Evolutionary conservation across 2,888 invertebrate species (phyloP), one percentile per base, ranked within the genome.

Genomic region (Globia sparganii): DNA sequence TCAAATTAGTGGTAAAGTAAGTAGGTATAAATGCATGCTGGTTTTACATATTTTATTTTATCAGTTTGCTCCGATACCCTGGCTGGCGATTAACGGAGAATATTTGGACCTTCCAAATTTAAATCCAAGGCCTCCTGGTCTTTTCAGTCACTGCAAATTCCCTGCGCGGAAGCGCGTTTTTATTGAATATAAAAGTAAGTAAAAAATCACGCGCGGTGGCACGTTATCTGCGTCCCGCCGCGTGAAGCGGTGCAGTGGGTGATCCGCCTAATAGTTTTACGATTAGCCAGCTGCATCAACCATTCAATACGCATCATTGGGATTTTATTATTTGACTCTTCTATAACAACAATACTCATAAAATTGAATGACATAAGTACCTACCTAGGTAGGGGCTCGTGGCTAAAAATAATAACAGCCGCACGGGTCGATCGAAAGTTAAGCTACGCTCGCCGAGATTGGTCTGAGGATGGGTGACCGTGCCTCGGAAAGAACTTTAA

Each of bases 81-180:
- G 68, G n/a, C 21, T 56, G 68, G n/a, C 66, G 78, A 80, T 68
- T 72, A 83, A 78, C 43, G 18, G 68, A 46, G n/a, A 59, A 25
- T 61, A 72, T 81, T 73, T n/a, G 46, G 21, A 34, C 84, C 37
- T 34, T 61, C 3, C 11, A 43, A 68, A 56, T 56, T 49, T 81
- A 43, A 64, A 80, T 49, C 11, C 25, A 49, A 25, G 8, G 21
- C 6, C 3, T 34, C 6, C 3, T 34, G 40, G 9, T 21, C 18
- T 49, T 65, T 81, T 25, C 13, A n/a, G n/a, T n/a, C n/a, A n/a
- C n/a, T n/a, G n/a, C n/a, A n/a, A n/a, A n/a, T n/a, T n/a, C n/a
- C n/a, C n/a, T n/a, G n/a, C n/a, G n/a, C n/a, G n/a, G n/a, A n/a
- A n/a, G n/a, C n/a, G n/a, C n/a, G n/a, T n/a, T n/a, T n/a, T n/a